A percentile compares a stretch with the other conserved stretches of the same genome.
Conservation (phyloP, 2,113 vertebrate species). For the Cyanocitta stelleri region DNA sequence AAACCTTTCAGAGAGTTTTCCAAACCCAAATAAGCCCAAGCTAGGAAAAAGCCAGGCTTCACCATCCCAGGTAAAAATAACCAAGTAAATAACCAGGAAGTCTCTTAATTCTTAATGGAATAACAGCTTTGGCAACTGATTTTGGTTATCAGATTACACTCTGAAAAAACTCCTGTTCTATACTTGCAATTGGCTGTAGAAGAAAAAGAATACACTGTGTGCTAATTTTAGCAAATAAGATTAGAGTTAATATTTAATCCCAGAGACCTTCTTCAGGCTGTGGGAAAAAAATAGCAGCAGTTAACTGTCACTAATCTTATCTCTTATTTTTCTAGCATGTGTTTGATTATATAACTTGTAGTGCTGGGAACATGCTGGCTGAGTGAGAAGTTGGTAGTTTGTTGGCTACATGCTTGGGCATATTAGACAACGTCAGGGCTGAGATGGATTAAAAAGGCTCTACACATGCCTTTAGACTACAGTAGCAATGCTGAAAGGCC, state of each 20-base stretch:
- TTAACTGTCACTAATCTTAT: slow-evolving; percentile 50
- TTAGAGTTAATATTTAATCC: slow-evolving; percentile 54
- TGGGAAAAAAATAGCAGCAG: slow-evolving; percentile 17
- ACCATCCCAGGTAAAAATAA: slow-evolving; percentile 39
- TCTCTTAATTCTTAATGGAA: slow-evolving; percentile 52
- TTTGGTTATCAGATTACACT: slow-evolving; percentile 55
- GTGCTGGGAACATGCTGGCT: background rate
- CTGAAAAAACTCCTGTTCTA: slow-evolving; percentile 29
- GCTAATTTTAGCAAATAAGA: slow-evolving; percentile 66
- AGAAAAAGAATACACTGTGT: slow-evolving; percentile 32
- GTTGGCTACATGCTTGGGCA: background rate
- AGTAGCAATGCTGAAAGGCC: background rate
- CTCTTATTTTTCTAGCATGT: slow-evolving; percentile 52
- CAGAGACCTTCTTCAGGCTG: slow-evolving; percentile 39
- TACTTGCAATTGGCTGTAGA: slow-evolving; percentile 17
- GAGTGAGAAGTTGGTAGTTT: background rate
- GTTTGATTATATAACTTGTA: slow-evolving; percentile 54
- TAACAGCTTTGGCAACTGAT: slow-evolving; percentile 50
- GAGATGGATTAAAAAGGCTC: background rate
- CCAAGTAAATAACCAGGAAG: slow-evolving; percentile 39
- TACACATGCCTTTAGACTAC: background rate
- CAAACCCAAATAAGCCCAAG: background rate
- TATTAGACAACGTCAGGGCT: background rate
- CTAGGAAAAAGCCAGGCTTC: background rate
- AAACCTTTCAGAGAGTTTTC: background rate